Conservation (phyloP, 2,113 vertebrate genomes). For the Erythrocebus patas region DNA sequence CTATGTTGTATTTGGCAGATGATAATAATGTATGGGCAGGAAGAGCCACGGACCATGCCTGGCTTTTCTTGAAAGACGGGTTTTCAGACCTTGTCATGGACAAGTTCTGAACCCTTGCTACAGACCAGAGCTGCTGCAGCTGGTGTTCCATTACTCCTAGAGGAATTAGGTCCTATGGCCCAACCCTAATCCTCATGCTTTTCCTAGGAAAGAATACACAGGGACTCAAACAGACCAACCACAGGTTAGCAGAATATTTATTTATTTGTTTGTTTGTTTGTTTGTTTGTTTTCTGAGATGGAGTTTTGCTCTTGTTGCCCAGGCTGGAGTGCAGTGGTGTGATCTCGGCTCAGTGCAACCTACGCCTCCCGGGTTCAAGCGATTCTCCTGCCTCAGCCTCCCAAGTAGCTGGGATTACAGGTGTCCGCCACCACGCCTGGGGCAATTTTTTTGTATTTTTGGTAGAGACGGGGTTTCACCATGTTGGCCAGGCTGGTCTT, state of each 20-base stretch:
- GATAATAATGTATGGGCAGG: background rate
- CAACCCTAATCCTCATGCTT: background rate
- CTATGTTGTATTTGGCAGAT: background rate
- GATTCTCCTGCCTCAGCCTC: too few species aligned
- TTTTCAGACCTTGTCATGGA: background rate
- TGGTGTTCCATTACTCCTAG: background rate
- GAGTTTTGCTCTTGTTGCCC: too few species aligned
- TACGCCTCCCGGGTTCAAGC: too few species aligned
- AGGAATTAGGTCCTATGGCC: background rate
- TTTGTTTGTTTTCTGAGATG: too few species aligned
- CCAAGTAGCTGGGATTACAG: too few species aligned
- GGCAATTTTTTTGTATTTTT: too few species aligned
- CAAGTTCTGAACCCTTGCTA: background rate
- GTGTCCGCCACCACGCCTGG: fast-evolving
- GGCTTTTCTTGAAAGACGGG: background rate
- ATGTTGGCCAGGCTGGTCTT: too few species aligned
- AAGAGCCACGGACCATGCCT: background rate
- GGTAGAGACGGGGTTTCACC: too few species aligned
- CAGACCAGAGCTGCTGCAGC: background rate
- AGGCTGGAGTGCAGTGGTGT: too few species aligned
- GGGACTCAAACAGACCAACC: background rate
- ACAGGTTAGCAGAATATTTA: background rate
- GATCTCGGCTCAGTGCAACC: too few species aligned
- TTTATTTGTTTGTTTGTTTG: too few species aligned
- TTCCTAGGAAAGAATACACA: background rate